phyloP scores from a whole-genome alignment of 2,797 vertebrate genomes.

The Menidia menidia region DNA sequence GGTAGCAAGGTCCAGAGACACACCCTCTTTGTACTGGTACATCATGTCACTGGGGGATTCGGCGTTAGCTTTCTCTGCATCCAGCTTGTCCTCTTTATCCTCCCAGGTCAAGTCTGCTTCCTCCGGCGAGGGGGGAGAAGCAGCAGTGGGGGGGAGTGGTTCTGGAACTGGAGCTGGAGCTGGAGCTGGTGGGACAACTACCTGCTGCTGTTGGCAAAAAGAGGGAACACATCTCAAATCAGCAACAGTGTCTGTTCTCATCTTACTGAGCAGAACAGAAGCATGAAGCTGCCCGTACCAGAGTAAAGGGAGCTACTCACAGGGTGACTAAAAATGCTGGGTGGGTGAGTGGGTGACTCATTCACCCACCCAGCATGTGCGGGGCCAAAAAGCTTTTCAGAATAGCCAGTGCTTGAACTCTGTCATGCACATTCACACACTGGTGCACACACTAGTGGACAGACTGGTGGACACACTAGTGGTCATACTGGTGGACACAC shows the following conservation, averaged over 20 bases:
- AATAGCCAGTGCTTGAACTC: too few relatives aligned
- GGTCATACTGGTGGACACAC: too few relatives aligned
- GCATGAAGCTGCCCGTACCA: too few relatives aligned
- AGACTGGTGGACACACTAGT: too few relatives aligned
- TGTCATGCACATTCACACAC: too few relatives aligned
- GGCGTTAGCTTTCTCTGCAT: constrained; percentile 91
- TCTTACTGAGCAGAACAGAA: not conserved
- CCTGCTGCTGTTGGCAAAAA: constrained; percentile 74
- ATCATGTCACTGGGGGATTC: constrained; percentile 84
- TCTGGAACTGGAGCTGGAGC: constrained; percentile 71
- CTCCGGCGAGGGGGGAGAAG: constrained; percentile 79
- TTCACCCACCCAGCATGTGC: too few relatives aligned
- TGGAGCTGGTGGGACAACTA: constrained; percentile 80
- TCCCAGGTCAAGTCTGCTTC: constrained; percentile 94
- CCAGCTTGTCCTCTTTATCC: constrained; percentile 94
- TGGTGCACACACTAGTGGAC: too few relatives aligned
- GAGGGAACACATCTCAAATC: not conserved
- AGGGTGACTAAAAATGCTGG: too few relatives aligned
- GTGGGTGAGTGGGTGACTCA: too few relatives aligned
- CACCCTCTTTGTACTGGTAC: constrained; percentile 96
- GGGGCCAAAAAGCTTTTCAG: too few relatives aligned
- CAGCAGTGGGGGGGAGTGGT: constrained; percentile 53
- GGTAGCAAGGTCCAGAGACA: constrained; percentile 34
- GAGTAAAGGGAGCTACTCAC: too few relatives aligned
- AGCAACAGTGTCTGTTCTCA: not conserved